Base-by-base conservation (phyloP, 1,140 invertebrate genomes). In the Maconellicoccus hirsutus region DNA sequence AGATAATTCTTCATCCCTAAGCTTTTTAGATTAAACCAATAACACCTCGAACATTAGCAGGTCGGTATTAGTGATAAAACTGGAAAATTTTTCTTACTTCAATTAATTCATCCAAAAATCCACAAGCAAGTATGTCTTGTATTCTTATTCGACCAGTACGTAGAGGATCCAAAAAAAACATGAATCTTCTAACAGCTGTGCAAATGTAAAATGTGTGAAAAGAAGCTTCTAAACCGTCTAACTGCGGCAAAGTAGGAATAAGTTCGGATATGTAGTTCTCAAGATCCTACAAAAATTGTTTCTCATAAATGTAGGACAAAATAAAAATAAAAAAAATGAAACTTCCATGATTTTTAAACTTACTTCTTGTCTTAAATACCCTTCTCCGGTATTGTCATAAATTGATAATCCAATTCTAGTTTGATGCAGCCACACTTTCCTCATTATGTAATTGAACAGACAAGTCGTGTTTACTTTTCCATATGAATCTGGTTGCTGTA, bases 121-220 rank as follows among this genome's bases (percentile, higher is more conserved):
- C 92, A 74, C 91, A 95, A 1, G 91, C 89, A 19, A 98, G 80
- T 74, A 98, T 91, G 78, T 97, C 94, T 71, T 90, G 84, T 75
- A 98, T 98, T 75, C 91, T 85, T 59, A 98, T 90, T 77, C 89
- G 84, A 1, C 93, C 92, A 0, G 91, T 93, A 76, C 90, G 83
- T 63, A 95, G 78, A 0, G 91, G 91, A 81, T 98, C 95, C 1
- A 98, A 80, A 77, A 97, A 98, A 79, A 98, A 98, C 74, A 97
- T 86, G 79, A 98, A 97, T 77, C 96, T 97, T 73, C 94, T 84
- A 0, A 94, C 93, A 21, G 93, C 94, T 10, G 94, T 96, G 79
- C 94, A 98, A 0, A 96, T 89, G 78, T 98, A 98, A 82, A 98
- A 98, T 12, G 89, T 93, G 76, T 95, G 92, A 79, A 98, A 98